Conservation (phyloP, 2,888 invertebrate species). For the Campopleginae sp. region DNA sequence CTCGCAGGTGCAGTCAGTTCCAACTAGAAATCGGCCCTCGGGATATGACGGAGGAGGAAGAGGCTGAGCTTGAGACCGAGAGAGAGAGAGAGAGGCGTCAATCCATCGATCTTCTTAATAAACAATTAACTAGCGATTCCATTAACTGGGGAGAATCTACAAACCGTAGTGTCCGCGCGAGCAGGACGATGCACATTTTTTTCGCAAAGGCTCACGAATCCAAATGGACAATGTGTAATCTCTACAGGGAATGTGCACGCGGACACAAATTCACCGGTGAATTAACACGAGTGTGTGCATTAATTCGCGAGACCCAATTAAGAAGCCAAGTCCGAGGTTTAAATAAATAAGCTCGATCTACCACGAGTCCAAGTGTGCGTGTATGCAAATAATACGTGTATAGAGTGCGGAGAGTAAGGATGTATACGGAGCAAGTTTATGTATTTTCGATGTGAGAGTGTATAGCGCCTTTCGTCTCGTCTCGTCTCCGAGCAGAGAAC, state of each 20-base stretch:
- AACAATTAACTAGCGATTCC: constrained; percentile 56
- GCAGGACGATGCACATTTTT: not conserved
- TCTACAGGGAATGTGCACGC: constrained; percentile 2
- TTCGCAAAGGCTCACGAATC: not conserved
- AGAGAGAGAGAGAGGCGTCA: not conserved
- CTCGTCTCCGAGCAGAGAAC: constrained; percentile 10
- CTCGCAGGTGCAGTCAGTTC: not conserved
- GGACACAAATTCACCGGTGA: not conserved
- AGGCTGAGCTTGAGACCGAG: not conserved
- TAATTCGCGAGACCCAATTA: constrained; percentile 51
- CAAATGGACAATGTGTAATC: not conserved
- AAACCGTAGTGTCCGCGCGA: not conserved
- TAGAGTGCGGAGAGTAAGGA: not conserved
- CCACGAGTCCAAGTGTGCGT: constrained; percentile 20
- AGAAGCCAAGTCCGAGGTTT: constrained; percentile 57
- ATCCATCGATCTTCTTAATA: constrained; percentile 40
- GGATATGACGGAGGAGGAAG: not conserved
- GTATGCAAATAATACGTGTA: constrained; percentile 10
- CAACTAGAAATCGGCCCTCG: not conserved
- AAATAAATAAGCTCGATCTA: constrained; percentile 59
- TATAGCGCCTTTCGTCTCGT: constrained; percentile 40
- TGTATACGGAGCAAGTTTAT: constrained; percentile 33
- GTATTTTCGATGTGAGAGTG: constrained; percentile 34
- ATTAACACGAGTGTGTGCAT: constrained; percentile 7
- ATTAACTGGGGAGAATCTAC: constrained; percentile 7